Evolutionary conservation across 92 coral and sea anemone species (phyloP).

Genomic region (Plumapathes pennacea): DNA sequence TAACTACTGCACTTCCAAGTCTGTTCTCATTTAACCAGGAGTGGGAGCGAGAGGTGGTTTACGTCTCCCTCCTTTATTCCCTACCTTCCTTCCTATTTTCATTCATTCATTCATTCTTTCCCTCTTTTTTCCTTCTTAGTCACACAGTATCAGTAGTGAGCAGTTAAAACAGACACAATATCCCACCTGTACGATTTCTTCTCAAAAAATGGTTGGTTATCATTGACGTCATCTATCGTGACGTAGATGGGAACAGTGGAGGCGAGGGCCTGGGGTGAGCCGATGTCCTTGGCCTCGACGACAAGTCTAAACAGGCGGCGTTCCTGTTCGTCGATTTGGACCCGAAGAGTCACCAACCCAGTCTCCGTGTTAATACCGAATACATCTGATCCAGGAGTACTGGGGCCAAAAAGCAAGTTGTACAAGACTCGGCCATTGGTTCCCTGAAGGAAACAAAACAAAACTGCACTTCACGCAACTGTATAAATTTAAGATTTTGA

Average conservation of each 20-base stretch:
- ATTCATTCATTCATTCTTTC: not conserved
- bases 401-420: constrained; percentile 61
- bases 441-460: constrained; percentile 38
- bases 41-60: no score
- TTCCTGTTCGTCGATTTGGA: constrained; percentile 67
- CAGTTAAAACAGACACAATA: not conserved
- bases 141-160: not conserved
- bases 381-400: constrained; percentile 58
- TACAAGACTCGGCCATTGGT: constrained; percentile 78
- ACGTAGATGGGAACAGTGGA: constrained; percentile 84
- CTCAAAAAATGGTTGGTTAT: constrained; percentile 72
- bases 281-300: constrained; percentile 88
- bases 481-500: no score
- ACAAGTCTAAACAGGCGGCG: constrained; percentile 64
- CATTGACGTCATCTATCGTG: constrained; percentile 80
- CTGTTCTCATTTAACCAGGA: no score
- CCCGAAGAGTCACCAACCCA: constrained; percentile 69
- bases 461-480: not conserved
- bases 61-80: no score
- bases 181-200: constrained; percentile 69
- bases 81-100: not conserved
- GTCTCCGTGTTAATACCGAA: constrained; percentile 76
- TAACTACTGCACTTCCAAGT: no score
- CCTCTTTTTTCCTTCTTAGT: not conserved
- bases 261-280: constrained; percentile 73